These are phyloP conservation scores for Tympanoctomys barrerae DNA, from an alignment of 2,797 vertebrate species.

Conservation along the genomic window DNA sequence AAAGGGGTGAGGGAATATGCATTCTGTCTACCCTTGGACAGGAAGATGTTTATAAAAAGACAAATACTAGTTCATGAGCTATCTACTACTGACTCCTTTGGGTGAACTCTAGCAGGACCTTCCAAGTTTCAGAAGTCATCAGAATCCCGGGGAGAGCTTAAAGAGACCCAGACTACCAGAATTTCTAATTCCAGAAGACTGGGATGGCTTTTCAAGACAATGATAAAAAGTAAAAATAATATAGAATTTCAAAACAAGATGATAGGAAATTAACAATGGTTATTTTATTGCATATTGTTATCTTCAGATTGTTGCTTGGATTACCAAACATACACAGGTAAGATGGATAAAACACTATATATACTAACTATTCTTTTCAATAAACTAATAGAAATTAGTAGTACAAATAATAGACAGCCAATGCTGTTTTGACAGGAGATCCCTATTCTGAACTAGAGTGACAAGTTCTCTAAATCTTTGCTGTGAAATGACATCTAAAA, in stretches of 20 bases:
- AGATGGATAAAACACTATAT: too few species aligned
- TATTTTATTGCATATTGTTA: too few species aligned
- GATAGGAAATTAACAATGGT: too few species aligned
- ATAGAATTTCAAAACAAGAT: too few species aligned
- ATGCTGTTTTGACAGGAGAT: not conserved
- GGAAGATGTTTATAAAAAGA: not conserved
- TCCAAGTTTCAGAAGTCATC: not conserved
- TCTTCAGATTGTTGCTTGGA: too few species aligned
- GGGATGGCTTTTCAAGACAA: not conserved
- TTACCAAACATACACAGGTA: too few species aligned
- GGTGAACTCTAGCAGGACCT: not conserved
- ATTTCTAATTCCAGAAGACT: not conserved
- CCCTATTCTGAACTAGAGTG: not conserved
- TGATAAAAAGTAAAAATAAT: too few species aligned
- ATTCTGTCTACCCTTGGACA: not conserved
- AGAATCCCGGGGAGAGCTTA: not conserved
- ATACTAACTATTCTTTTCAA: too few species aligned
- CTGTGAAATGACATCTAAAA: not conserved
- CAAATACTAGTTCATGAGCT: not conserved
- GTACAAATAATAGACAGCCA: not conserved
- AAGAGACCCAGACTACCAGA: not conserved
- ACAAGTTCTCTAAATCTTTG: not conserved
- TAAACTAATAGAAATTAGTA: too few species aligned
- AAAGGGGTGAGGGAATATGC: not conserved
- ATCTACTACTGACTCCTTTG: not conserved